These are phyloP conservation scores for Tenualosa ilisha DNA, from an alignment of 2,797 vertebrate species.

Conservation along the genomic window DNA sequence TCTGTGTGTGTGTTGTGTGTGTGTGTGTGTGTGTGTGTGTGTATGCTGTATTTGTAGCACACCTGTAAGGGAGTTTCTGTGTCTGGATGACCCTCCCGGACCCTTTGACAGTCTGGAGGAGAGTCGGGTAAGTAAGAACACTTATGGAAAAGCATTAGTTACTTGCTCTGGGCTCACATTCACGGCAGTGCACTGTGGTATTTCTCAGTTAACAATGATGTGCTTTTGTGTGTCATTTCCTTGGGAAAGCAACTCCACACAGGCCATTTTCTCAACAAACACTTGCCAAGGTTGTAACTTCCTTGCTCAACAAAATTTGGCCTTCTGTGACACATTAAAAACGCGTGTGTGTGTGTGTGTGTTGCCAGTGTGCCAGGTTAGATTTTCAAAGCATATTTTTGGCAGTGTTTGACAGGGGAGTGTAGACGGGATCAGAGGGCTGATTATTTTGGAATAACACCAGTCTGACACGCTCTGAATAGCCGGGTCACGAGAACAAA, in stretches of 20 bases:
- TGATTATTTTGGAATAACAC: background rate
- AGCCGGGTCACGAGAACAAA: background rate
- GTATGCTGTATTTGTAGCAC: constrained; percentile 66
- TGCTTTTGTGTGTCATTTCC: constrained; percentile 1
- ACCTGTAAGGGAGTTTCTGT: constrained; percentile 84
- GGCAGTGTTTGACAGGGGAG: background rate
- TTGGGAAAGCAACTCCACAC: background rate
- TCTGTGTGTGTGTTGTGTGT: background rate
- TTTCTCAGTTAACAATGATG: background rate
- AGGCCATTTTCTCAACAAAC: background rate
- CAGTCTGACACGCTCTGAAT: background rate
- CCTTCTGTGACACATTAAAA: background rate
- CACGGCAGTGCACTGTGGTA: background rate
- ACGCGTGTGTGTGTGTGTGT: background rate
- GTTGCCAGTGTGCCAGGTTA: background rate
- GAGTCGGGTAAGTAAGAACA: constrained; percentile 77
- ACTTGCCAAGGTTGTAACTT: background rate
- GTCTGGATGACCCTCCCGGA: constrained; percentile 85
- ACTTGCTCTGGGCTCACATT: background rate
- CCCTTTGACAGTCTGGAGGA: constrained; percentile 87
- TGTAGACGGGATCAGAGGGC: background rate
- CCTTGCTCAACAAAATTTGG: background rate
- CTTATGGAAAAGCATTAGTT: background rate
- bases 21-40: background rate
- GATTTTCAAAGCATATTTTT: background rate